Percentiles rank a stretch among this genome's conserved stretches.
Evolutionary conservation across 2,888 invertebrate genomes (phyloP).

Genomic region (Acrocyrtus sp.): DNA sequence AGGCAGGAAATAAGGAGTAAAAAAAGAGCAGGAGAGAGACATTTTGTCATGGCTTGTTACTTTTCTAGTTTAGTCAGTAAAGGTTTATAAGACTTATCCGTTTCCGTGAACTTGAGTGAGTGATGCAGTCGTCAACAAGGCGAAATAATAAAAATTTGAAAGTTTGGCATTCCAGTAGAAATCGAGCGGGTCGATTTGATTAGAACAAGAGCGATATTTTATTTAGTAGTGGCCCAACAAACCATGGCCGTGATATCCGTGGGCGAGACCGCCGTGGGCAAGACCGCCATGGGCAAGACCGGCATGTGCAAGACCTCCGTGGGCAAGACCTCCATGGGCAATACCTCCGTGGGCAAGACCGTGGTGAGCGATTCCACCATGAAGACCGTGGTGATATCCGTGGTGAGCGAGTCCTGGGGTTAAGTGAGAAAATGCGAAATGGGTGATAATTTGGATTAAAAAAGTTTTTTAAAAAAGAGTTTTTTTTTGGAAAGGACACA

Average conservation of each 20-base stretch:
- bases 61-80: too few species aligned
- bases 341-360: constrained; percentile 16
- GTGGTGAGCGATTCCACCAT: too few species aligned
- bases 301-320: constrained; percentile 19
- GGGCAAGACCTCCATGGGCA: constrained; percentile 11
- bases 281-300: too few species aligned
- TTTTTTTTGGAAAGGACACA: too few species aligned
- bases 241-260: constrained; percentile 27
- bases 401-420: constrained; percentile 18
- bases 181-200: too few species aligned
- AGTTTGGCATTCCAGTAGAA: too few species aligned
- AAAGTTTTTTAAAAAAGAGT: too few species aligned
- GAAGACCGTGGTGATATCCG: too few species aligned
- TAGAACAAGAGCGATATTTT: too few species aligned
- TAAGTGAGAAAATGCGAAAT: constrained; percentile 1
- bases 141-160: neutral
- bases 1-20: neutral
- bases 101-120: too few species aligned
- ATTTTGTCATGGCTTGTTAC: constrained; percentile 16
- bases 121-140: neutral
- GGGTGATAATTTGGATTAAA: neutral
- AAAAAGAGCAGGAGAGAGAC: neutral
- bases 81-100: too few species aligned
- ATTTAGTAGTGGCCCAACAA: constrained; percentile 34
- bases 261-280: constrained; percentile 23